phyloP scores from a whole-genome alignment of 1,140 invertebrate species.

The Drosophila prosaltans region DNA sequence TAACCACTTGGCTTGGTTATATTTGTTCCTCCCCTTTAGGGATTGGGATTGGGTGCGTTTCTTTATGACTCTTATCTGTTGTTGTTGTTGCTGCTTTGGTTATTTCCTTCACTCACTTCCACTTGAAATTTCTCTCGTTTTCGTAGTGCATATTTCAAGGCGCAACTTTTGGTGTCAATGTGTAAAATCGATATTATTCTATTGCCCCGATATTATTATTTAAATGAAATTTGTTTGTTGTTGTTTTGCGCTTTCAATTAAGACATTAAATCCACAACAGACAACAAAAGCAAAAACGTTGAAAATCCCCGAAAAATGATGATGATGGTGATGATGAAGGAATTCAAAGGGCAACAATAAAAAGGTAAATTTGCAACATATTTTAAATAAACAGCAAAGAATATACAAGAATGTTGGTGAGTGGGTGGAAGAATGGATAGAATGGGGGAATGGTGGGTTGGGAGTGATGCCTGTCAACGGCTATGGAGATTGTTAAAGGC shows the following conservation, averaged over 20 bases:
- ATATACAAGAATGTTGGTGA: slow-evolving; percentile 13
- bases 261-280: slow-evolving; percentile 43
- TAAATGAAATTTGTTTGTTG: neutral
- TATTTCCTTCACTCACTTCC: slow-evolving; percentile 28
- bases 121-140: slow-evolving; percentile 18
- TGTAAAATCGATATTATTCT: slow-evolving; percentile 63
- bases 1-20: too few species aligned
- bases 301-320: neutral
- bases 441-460: neutral
- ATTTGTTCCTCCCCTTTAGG: neutral
- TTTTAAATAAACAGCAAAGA: slow-evolving; percentile 62
- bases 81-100: slow-evolving; percentile 38
- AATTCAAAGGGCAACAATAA: slow-evolving; percentile 46
- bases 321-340: neutral
- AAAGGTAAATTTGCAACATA: slow-evolving; percentile 74
- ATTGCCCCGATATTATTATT: neutral
- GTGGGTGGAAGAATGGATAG: too few species aligned
- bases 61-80: slow-evolving; percentile 76
- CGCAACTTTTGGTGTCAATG: slow-evolving; percentile 77
- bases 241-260: slow-evolving; percentile 57
- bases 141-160: slow-evolving; percentile 75
- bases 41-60: slow-evolving; percentile 39
- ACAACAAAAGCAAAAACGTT: slow-evolving; percentile 5
- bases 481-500: slow-evolving; percentile 58
- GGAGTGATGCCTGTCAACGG: slow-evolving; percentile 56